Evolutionary conservation across 2,888 invertebrate genomes (phyloP), one percentile per base, ranked within the genome.

Genomic region (Philhelius pedissequus): DNA sequence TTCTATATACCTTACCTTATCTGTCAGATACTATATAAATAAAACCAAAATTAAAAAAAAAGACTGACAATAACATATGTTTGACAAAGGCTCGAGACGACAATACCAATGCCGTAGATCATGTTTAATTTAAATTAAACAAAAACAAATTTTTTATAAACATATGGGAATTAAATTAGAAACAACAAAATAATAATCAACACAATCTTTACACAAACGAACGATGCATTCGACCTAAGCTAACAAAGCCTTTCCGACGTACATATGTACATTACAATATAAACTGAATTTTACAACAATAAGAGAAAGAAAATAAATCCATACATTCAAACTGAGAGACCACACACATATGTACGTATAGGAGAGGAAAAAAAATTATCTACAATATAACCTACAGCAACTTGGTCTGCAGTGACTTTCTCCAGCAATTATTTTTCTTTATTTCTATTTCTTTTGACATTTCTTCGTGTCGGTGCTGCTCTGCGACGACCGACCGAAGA

Each of bases 351-450:
- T n/a, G n/a, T 25, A 69, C 35, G 54, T 20, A 77, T 11, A 50
- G 52, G 68, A 73, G 32, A 71, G 54, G 74, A 81, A 75, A 6
- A 3, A 27, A 27, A 45, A 27, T 43, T 38, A 11, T 43, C 18
- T 25, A 60, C 64, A 71, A 68, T 52, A 68, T 52, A 79, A 79
- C 86, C 86, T 83, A 84, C 84, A 84, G 71, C 75, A 84, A 84
- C 70, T 84, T 54, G 71, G 62, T 80, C 84, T 84, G 68, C 62
- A 84, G 71, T 84, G 80, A 84, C 84, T 84, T 84, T 84, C 84
- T 80, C 84, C 80, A 70, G 35, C 54, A 32, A 50, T 56, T 78
- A 83, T 82, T 62, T 77, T 62, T 48, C 38, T 71, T 40, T 64
- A 54, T 64, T 58, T 79, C 35, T 43, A 52, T 69, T 56, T 79